A percentile compares a stretch with the other conserved stretches of the same genome.
phyloP scores from a whole-genome alignment of 1,140 invertebrate genomes.

The Colletes latitarsis region DNA sequence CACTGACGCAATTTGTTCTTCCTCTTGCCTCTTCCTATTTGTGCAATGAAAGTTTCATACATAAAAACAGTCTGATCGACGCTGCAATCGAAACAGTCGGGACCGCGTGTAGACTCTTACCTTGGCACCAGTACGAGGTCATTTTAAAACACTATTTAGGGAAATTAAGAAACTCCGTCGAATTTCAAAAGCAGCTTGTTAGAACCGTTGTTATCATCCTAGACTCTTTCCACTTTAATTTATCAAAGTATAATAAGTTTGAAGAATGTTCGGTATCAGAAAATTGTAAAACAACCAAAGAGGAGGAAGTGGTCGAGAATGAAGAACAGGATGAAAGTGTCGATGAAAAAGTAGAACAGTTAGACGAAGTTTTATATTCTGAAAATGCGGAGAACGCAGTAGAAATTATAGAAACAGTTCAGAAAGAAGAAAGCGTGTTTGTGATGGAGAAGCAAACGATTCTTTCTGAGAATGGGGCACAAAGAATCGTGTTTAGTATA shows the following conservation, averaged over 20 bases:
- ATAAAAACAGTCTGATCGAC: slow-evolving; percentile 91
- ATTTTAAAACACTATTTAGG: slow-evolving; percentile 90
- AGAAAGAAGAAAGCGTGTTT: slow-evolving; percentile 67
- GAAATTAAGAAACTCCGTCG: slow-evolving; percentile 85
- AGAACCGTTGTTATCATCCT: slow-evolving; percentile 91
- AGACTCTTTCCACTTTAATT: slow-evolving; percentile 96
- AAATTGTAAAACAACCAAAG: background rate
- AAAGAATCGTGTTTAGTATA: slow-evolving; percentile 84
- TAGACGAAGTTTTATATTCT: slow-evolving; percentile 71
- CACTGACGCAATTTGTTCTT: slow-evolving; percentile 91
- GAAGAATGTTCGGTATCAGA: slow-evolving; percentile 56
- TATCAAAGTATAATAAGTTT: slow-evolving; percentile 82
- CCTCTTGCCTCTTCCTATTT: slow-evolving; percentile 92
- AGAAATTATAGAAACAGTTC: slow-evolving; percentile 67
- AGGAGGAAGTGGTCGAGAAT: slow-evolving; percentile 30
- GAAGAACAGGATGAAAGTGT: slow-evolving; percentile 67
- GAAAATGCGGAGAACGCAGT: slow-evolving; percentile 47
- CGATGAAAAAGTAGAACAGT: slow-evolving; percentile 60
- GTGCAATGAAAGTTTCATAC: slow-evolving; percentile 87
- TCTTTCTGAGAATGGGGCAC: slow-evolving; percentile 87
- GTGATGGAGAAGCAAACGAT: slow-evolving; percentile 82
- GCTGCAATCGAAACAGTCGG: slow-evolving; percentile 90
- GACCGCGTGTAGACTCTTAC: slow-evolving; percentile 87
- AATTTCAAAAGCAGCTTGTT: slow-evolving; percentile 91
- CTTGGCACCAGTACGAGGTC: slow-evolving; percentile 93